Evolutionary conservation across 1,140 invertebrate genomes (phyloP), one percentile per base, ranked within the genome.

Genomic region (Solenopsis fugax): DNA sequence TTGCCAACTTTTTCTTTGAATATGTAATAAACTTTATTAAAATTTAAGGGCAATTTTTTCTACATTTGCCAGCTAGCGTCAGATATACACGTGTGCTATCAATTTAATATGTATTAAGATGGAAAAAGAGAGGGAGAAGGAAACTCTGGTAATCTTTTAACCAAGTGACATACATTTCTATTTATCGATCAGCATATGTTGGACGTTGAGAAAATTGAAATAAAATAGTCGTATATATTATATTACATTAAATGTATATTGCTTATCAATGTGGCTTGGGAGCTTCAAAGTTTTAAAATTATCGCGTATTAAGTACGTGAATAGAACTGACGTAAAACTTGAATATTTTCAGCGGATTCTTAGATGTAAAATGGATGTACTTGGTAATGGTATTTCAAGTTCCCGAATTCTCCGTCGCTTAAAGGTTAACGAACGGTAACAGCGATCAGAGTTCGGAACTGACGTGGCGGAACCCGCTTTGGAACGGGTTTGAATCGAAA

Each of bases 351-450:
- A 41, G 5, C 9, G 4, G 21, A 58, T 45, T 60, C 12, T 60
- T 84, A 0, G 1, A 18, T 60, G 65, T 60, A 21, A 81, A 81
- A 71, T 45, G 34, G 12, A 45, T 71, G 52, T 75, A n/a, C 24
- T n/a, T n/a, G 13, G 65, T 24, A 45, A 75, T 60, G 29, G 41
- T 34, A 41, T 73, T 84, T 75, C 69, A 84, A 73, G 56, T 75
- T 84, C 0, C 69, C 13, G 54, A 75, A 75, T 75, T 84, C 54
- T 50, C 41, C 12, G 45, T 84, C 80, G 69, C 80, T 84, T 75
- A 84, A 75, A 84, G 80, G 80, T 84, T 84, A 84, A 84, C 80
- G 80, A 84, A 84, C 80, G 69, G 80, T 84, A 84, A 84, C 80
- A 75, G 80, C 69, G 80, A 84, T 84, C 80, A 84, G 80, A 84